phyloP scores from a whole-genome alignment of 2,113 vertebrate genomes.

The Python bivittatus region DNA sequence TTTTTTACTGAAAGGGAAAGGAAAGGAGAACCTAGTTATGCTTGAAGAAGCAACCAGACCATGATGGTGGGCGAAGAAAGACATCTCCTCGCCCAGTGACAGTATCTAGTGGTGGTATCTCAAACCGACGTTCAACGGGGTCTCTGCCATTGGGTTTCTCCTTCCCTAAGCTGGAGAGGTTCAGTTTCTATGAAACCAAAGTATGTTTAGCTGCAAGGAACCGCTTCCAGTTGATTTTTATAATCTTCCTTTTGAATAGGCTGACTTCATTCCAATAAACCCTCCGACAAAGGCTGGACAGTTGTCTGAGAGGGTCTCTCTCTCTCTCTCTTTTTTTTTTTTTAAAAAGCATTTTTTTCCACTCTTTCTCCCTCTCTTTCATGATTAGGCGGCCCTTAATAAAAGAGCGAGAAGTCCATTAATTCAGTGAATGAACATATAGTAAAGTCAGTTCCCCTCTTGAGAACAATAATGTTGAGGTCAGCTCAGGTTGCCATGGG shows the following conservation, averaged over 20 bases:
- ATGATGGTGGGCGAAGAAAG: background rate
- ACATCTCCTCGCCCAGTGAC: fast-evolving
- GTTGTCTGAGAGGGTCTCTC: constrained; percentile 70
- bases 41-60: fast-evolving
- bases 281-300: constrained; percentile 74
- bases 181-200: constrained; percentile 75
- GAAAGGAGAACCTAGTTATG: fast-evolving
- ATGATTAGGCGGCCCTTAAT: constrained; percentile 74
- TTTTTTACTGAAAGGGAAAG: no score
- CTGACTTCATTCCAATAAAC: constrained; percentile 73
- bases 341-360: constrained; percentile 71
- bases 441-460: constrained; percentile 82
- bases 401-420: constrained; percentile 87
- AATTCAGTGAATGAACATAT: constrained; percentile 90
- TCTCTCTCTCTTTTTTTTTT: constrained; percentile 45
- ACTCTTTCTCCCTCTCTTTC: constrained; percentile 54
- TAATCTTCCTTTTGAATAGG: constrained; percentile 78
- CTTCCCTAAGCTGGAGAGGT: constrained; percentile 57
- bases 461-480: constrained; percentile 84
- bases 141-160: background rate
- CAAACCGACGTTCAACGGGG: fast-evolving
- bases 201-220: constrained; percentile 73
- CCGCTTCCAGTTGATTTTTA: constrained; percentile 79
- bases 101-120: fast-evolving
- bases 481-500: constrained; percentile 82